These are phyloP conservation scores for Desoria tigrina DNA, from an alignment of 2,888 invertebrate genomes.

Conservation along the genomic window DNA sequence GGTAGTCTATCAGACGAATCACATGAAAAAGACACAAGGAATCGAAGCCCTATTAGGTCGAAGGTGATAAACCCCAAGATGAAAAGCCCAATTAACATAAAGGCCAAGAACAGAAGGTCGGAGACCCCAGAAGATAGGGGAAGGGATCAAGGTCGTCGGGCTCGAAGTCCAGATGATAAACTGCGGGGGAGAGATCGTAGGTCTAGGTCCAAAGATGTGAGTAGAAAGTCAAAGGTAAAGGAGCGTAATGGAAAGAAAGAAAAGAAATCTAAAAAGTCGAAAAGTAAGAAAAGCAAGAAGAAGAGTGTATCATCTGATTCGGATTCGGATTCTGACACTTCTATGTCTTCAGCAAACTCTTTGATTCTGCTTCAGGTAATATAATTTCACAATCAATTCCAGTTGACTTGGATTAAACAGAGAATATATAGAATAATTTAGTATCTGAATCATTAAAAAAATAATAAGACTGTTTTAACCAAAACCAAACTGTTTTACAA, in stretches of 20 bases:
- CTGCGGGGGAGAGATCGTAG: neutral
- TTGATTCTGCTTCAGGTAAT: conserved; percentile 11
- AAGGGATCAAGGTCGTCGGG: neutral
- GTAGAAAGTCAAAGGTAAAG: neutral
- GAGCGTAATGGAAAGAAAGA: conserved; percentile 10
- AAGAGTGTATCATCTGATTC: conserved; percentile 6
- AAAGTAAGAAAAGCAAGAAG: conserved; percentile 25
- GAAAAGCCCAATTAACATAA: no score
- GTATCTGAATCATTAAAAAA: no score
- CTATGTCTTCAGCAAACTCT: conserved; percentile 15
- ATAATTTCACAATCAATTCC: no score
- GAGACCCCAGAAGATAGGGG: conserved; percentile 4
- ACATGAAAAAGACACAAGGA: neutral
- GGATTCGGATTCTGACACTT: conserved; percentile 19
- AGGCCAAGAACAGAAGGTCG: no score
- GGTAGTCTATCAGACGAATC: no score
- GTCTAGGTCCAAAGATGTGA: neutral
- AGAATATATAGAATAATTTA: no score
- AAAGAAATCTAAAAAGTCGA: conserved; percentile 31
- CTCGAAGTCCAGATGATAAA: neutral
- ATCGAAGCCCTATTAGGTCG: no score
- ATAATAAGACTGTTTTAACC: no score
- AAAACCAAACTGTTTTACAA: no score
- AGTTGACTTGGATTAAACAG: no score
- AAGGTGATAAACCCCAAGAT: neutral